Evolutionary conservation across 2,113 vertebrate species (phyloP).

Genomic region (Cinclus cinclus): DNA sequence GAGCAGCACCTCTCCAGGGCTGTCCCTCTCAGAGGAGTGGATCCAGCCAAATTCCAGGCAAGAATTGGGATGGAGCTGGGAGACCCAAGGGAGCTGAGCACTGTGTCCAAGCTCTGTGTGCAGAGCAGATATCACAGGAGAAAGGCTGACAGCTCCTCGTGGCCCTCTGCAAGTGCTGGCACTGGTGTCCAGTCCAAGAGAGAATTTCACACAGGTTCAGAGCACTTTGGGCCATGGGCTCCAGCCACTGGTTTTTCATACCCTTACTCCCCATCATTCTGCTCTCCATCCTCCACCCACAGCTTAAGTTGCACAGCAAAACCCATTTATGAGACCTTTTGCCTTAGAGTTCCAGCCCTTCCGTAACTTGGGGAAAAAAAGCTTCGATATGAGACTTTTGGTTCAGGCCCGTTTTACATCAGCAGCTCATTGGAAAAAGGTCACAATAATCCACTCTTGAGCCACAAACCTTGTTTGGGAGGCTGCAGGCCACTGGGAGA

Average conservation of each 20-base stretch:
- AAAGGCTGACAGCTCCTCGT: neutral
- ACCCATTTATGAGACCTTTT: neutral
- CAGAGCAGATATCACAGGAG: neutral
- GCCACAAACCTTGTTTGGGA: neutral
- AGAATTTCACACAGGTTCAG: neutral
- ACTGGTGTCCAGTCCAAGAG: neutral
- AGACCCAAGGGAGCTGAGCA: neutral
- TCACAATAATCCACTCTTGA: neutral
- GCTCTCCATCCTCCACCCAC: neutral
- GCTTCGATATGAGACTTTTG: rapidly evolving
- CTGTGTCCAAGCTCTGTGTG: neutral
- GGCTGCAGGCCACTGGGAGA: neutral
- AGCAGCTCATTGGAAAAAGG: neutral
- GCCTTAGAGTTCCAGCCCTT: neutral
- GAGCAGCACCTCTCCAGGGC: neutral
- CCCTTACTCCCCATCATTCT: neutral
- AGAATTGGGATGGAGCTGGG: neutral
- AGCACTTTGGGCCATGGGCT: neutral
- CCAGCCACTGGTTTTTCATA: neutral
- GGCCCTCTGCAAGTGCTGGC: neutral
- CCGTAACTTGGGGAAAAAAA: neutral
- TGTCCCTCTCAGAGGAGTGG: neutral
- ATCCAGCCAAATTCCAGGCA: neutral
- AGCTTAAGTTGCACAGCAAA: neutral
- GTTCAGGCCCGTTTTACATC: neutral